Evolutionary conservation across 2,888 invertebrate species (phyloP), one percentile per base, ranked within the genome.

Genomic region (Spialia ferax): DNA sequence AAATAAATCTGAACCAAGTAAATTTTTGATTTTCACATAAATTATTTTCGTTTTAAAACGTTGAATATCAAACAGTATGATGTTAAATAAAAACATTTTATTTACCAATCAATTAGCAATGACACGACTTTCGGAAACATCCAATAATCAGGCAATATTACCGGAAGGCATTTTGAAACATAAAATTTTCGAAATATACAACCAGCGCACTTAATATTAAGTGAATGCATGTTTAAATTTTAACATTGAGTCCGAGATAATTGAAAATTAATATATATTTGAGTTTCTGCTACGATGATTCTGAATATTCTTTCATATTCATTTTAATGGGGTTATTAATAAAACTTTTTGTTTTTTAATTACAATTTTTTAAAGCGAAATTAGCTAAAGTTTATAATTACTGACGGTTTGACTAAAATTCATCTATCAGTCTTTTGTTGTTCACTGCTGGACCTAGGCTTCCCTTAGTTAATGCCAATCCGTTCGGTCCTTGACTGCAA

Each of bases 131-230:
- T 57, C 57, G 15, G 18, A 15, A 57, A 57, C 18, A 22, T 7
- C n/a, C 23, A 4, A 42, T 26, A 57, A 57, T 23, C 42, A 57
- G 15, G n/a, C 57, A 57, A 52, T 38, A 42, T 42, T 42, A 22
- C 57, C 57, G 22, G 38, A 57, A 57, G 57, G 38, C 35, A 23
- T 22, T 42, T 22, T n/a, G 26, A n/a, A 52, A 52, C 52, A 52
- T 38, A 42, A 38, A 57, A 57, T 57, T 38, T 22, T 42, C 13
- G 7, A 8, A 57, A 42, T 15, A 22, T 42, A 42, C 42, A 57
- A 42, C 10, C 38, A 57, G 0, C 15, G 29, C 22, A 32, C 15
- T 45, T 59, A 42, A 42, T 59, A 26, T 23, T 26, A 18, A 45
- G 10, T 59, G 15, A 26, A 23, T 26, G 35, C 20, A 56, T 56